phyloP scores from a whole-genome alignment of 2,888 invertebrate species.

The Antheraea assamensis region DNA sequence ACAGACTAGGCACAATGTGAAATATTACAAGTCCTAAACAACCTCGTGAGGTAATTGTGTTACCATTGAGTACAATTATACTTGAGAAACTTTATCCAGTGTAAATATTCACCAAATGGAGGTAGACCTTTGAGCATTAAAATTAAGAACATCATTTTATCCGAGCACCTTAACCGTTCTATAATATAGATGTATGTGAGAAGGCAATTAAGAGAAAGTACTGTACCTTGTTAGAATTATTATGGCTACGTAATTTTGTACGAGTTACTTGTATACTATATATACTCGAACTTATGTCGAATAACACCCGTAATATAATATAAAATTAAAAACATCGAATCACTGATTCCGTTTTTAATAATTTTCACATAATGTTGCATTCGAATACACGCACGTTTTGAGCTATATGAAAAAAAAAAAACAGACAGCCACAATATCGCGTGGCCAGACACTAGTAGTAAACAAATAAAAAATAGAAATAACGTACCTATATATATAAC shows the following conservation, averaged over 20 bases:
- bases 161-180: slow-evolving; percentile 49
- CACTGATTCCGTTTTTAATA: too few relatives aligned
- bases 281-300: slow-evolving; percentile 30
- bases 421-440: too few relatives aligned
- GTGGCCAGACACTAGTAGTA: too few relatives aligned
- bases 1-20: neutral
- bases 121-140: slow-evolving; percentile 30
- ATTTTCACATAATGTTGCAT: too few relatives aligned
- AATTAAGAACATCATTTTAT: slow-evolving; percentile 52
- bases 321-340: too few relatives aligned
- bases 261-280: slow-evolving; percentile 42
- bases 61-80: neutral
- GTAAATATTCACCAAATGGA: neutral
- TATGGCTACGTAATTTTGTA: slow-evolving; percentile 58
- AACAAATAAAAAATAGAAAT: too few relatives aligned
- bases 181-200: slow-evolving; percentile 49
- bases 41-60: neutral
- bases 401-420: too few relatives aligned
- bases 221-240: slow-evolving; percentile 64
- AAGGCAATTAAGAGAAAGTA: slow-evolving; percentile 67
- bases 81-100: slow-evolving; percentile 7
- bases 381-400: too few relatives aligned
- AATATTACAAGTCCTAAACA: neutral
- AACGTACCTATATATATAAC: too few relatives aligned
- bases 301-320: neutral